Conservation (phyloP, 1,140 invertebrate genomes). For the Drosophila willistoni region DNA sequence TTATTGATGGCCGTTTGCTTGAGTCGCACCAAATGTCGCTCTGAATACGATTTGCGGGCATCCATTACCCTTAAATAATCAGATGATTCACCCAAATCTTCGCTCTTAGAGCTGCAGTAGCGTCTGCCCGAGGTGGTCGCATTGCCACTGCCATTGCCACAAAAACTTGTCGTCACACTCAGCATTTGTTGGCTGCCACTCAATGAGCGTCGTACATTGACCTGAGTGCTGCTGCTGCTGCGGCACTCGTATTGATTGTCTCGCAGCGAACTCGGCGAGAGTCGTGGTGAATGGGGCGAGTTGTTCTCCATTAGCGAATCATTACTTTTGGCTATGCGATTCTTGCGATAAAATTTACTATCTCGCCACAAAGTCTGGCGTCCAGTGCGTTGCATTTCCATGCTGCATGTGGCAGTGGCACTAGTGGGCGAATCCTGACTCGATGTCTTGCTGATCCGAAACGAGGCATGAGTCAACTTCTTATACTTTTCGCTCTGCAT, state of each 20-base stretch:
- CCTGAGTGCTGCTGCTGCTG: conserved; percentile 64
- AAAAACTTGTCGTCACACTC: conserved; percentile 76
- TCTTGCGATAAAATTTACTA: conserved; percentile 82
- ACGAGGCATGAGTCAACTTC: conserved; percentile 80
- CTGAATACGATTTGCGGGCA: conserved; percentile 78
- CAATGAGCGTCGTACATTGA: conserved; percentile 53
- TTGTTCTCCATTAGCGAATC: conserved; percentile 76
- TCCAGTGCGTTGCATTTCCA: conserved; percentile 68
- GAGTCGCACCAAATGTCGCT: conserved; percentile 74
- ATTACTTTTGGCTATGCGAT: conserved; percentile 82
- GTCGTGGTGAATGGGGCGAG: conserved; percentile 66
- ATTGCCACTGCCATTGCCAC: conserved; percentile 42
- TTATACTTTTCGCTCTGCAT: conserved; percentile 82
- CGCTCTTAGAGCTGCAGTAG: conserved; percentile 80
- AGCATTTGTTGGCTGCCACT: conserved; percentile 74
- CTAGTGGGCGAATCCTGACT: conserved; percentile 48
- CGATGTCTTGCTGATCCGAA: conserved; percentile 77
- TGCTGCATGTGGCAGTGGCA: conserved; percentile 44
- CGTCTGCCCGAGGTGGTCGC: conserved; percentile 16
- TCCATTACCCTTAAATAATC: conserved; percentile 80
- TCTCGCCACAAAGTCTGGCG: conserved; percentile 79
- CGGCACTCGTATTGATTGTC: conserved; percentile 78
- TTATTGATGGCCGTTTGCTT: conserved; percentile 82
- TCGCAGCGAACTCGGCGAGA: conserved; percentile 73
- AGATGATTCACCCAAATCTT: conserved; percentile 71